These are phyloP conservation scores for Lepidothrix coronata DNA, from an alignment of 2,113 vertebrate species.

Conservation along the genomic window DNA sequence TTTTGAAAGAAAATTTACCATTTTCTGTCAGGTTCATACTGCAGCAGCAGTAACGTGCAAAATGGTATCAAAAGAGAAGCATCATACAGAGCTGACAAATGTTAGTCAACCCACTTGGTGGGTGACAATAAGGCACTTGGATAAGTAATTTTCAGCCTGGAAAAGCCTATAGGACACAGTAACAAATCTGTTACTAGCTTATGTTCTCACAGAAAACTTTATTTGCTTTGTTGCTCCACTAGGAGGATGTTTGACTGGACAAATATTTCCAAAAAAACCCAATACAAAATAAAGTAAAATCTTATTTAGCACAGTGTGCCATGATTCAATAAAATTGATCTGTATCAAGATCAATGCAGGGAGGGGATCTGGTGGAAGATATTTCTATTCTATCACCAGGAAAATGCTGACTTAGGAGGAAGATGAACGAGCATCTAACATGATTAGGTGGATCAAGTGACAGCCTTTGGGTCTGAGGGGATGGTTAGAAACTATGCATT, in stretches of 20 bases:
- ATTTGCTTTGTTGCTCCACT: background rate
- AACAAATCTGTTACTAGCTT: background rate
- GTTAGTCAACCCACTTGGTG: background rate
- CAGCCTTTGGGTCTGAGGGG: background rate
- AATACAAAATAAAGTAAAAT: background rate
- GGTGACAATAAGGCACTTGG: background rate
- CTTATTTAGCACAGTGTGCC: background rate
- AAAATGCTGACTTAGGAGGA: background rate
- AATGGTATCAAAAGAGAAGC: background rate
- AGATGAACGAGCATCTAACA: background rate
- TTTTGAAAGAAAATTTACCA: background rate
- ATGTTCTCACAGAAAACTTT: background rate
- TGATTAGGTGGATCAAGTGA: background rate
- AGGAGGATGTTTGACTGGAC: background rate
- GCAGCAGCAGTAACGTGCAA: background rate
- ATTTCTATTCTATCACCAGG: background rate
- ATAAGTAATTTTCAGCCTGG: background rate
- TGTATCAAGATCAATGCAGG: background rate
- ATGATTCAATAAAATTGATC: background rate
- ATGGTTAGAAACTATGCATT: background rate
- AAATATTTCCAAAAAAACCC: background rate
- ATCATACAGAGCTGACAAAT: background rate
- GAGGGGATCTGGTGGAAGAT: background rate
- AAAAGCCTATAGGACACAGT: background rate
- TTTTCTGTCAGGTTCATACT: background rate